These are phyloP conservation scores for Picus viridis DNA, from an alignment of 2,797 vertebrate species.

Conservation along the genomic window DNA sequence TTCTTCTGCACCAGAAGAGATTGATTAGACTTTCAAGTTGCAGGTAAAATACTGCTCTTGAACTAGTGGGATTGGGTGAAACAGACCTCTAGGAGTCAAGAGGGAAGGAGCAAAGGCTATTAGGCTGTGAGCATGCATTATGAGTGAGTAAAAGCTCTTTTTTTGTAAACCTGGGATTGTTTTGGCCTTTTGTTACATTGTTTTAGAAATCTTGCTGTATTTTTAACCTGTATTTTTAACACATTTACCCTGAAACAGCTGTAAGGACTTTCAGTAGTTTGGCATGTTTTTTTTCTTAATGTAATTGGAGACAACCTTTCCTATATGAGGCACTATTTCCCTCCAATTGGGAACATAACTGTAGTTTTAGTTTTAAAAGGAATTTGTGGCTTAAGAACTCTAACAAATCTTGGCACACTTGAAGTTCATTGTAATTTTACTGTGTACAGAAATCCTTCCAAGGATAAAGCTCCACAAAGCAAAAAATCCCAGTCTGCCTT, in stretches of 20 bases:
- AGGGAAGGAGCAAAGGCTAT: not conserved
- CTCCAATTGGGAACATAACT: conserved; percentile 67
- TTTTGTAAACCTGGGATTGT: not conserved
- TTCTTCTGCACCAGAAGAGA: not conserved
- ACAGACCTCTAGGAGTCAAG: not conserved
- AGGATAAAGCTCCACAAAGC: conserved; percentile 64
- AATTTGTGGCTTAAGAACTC: conserved; percentile 73
- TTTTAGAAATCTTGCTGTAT: conserved; percentile 35
- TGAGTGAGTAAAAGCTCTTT: not conserved
- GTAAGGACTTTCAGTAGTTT: conserved; percentile 62
- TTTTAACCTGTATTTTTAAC: conserved; percentile 48
- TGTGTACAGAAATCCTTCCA: conserved; percentile 73
- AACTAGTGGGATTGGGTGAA: not conserved
- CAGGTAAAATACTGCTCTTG: not conserved
- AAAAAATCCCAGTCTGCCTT: conserved; percentile 61
- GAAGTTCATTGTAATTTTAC: conserved; percentile 76
- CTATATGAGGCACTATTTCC: conserved; percentile 75
- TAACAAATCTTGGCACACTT: conserved; percentile 72
- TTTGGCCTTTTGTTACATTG: conserved; percentile 10
- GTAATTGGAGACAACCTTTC: conserved; percentile 72
- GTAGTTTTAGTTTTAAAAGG: conserved; percentile 71
- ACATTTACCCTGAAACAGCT: conserved; percentile 27
- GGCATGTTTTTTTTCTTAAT: conserved; percentile 40
- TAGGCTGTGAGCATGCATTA: not conserved
- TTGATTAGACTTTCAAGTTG: not conserved